These are phyloP conservation scores for Hystrix cristata DNA, from an alignment of 2,113 vertebrate genomes.

Conservation along the genomic window DNA sequence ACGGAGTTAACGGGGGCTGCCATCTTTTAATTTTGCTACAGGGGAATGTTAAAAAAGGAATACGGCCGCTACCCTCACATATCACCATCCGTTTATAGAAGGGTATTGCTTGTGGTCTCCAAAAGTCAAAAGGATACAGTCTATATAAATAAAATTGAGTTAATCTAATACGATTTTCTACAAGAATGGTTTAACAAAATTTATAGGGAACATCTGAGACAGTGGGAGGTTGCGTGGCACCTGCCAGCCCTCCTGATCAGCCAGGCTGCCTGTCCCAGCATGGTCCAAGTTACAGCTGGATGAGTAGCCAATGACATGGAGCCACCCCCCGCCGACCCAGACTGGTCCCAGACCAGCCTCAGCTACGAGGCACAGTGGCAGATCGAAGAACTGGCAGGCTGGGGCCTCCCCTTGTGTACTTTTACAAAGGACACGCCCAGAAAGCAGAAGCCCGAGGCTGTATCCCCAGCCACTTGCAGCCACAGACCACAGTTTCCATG, in stretches of 20 bases:
- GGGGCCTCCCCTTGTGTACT: background rate
- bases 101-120: background rate
- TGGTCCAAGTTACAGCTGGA: background rate
- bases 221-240: background rate
- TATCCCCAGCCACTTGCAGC: accelerated
- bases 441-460: background rate
- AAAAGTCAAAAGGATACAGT: background rate
- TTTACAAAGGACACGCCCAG: background rate
- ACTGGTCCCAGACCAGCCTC: background rate
- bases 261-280: background rate
- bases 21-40: background rate
- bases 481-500: constrained; percentile 91
- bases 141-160: background rate
- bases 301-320: background rate
- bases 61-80: background rate
- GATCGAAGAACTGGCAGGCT: background rate
- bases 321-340: background rate
- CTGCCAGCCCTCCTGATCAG: background rate
- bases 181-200: background rate
- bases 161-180: background rate
- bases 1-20: background rate
- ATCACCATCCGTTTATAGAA: background rate
- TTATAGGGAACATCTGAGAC: background rate
- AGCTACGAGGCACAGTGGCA: background rate
- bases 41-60: background rate